A percentile compares a stretch with the other conserved stretches of the same genome.
These are phyloP conservation scores for Lithosia quadra DNA, from an alignment of 2,888 invertebrate species.

Conservation along the genomic window DNA sequence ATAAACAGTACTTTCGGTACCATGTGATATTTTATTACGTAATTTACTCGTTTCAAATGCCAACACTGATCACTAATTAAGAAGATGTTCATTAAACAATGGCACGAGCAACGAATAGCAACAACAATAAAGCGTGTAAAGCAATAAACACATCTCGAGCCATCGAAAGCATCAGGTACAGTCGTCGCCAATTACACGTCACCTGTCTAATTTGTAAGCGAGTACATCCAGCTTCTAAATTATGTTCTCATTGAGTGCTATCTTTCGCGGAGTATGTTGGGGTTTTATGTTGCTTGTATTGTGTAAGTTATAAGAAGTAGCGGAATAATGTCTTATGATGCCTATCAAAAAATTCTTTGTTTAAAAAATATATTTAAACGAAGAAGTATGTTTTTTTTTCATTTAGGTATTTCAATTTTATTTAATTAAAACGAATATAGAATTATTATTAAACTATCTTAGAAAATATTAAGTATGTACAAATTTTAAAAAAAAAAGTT, in stretches of 20 bases:
- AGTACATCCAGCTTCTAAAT: slow-evolving; percentile 23
- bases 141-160: slow-evolving; percentile 54
- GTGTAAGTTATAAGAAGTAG: slow-evolving; percentile 11
- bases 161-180: slow-evolving; percentile 59
- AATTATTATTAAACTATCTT: no score
- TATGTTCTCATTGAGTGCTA: slow-evolving; percentile 25
- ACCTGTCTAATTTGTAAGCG: slow-evolving; percentile 27
- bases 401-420: no score
- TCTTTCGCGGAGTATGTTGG: slow-evolving; percentile 17
- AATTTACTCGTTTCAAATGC: not conserved
- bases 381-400: not conserved
- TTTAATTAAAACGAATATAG: no score
- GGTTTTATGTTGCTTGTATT: slow-evolving; percentile 18
- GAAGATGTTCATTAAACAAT: slow-evolving; percentile 19
- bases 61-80: slow-evolving; percentile 14
- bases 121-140: slow-evolving; percentile 39
- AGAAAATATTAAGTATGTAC: no score
- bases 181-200: slow-evolving; percentile 25
- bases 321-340: no score
- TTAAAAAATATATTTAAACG: not conserved
- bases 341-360: no score
- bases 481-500: no score
- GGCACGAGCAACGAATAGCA: slow-evolving; percentile 23
- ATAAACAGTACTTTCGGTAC: not conserved
- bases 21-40: not conserved